Conservation (phyloP, 2,888 invertebrate species). For the Diaprepes abbreviatus region DNA sequence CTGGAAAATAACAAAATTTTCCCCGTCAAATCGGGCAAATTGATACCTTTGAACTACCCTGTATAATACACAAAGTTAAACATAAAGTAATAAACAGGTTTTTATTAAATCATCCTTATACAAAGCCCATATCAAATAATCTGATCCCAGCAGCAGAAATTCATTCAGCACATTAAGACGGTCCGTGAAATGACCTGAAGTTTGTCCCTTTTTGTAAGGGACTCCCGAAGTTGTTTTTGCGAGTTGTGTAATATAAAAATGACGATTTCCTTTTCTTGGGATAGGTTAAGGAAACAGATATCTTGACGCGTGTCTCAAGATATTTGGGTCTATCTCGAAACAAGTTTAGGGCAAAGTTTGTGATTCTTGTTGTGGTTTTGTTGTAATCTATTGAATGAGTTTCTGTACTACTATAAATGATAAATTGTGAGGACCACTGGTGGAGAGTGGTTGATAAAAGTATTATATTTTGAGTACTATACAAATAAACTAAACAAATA, state of each 20-base stretch:
- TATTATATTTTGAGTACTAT: too few relatives aligned
- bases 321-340: slow-evolving; percentile 20
- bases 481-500: too few relatives aligned
- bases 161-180: slow-evolving; percentile 49
- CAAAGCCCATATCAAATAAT: slow-evolving; percentile 21
- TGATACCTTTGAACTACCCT: too few relatives aligned
- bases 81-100: not conserved
- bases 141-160: slow-evolving; percentile 34
- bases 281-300: slow-evolving; percentile 41
- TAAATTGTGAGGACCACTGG: too few relatives aligned
- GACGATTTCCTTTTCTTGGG: slow-evolving; percentile 44
- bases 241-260: slow-evolving; percentile 48
- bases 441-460: too few relatives aligned
- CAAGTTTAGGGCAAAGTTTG: slow-evolving; percentile 4
- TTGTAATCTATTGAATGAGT: not conserved
- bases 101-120: slow-evolving; percentile 1
- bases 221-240: slow-evolving; percentile 41
- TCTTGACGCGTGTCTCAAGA: slow-evolving; percentile 36
- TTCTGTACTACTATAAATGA: too few relatives aligned
- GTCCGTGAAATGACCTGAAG: slow-evolving; percentile 47
- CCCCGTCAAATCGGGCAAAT: too few relatives aligned
- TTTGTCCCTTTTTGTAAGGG: slow-evolving; percentile 42
- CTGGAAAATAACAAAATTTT: too few relatives aligned
- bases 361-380: slow-evolving; percentile 11
- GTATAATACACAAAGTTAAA: too few relatives aligned